These are phyloP conservation scores for Crossoptilon crossoptilon DNA, from an alignment of 2,797 vertebrate genomes.

Conservation along the genomic window DNA sequence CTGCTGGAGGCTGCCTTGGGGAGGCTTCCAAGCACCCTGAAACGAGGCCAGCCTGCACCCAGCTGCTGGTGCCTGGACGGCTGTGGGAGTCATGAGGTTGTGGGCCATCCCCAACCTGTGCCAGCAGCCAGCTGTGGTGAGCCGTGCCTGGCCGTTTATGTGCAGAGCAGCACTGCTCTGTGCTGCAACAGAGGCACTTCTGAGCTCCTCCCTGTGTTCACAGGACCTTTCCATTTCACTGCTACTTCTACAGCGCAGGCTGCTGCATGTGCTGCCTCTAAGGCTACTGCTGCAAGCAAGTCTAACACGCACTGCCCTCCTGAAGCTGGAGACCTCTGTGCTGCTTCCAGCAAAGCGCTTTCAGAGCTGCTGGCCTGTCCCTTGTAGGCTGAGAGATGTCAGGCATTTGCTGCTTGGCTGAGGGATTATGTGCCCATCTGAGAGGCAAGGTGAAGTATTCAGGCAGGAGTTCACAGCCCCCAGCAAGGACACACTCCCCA, in stretches of 20 bases:
- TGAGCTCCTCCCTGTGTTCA: background rate
- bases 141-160: background rate
- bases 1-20: background rate
- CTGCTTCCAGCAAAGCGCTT: background rate
- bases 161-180: fast-evolving
- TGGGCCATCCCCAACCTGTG: background rate
- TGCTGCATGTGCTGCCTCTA: fast-evolving
- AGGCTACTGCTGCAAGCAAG: background rate
- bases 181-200: background rate
- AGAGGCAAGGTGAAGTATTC: background rate
- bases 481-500: background rate
- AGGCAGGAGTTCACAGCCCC: background rate
- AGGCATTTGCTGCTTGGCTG: background rate
- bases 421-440: no score
- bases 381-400: background rate
- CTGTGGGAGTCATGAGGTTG: no score
- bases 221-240: background rate
- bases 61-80: fast-evolving
- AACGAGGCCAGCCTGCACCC: background rate
- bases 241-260: background rate
- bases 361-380: background rate
- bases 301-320: background rate
- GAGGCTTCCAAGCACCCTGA: background rate
- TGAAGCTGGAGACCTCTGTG: fast-evolving
- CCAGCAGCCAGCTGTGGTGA: background rate